Base-by-base conservation (phyloP, 2,888 invertebrate genomes). In the Philereme vetulata region DNA sequence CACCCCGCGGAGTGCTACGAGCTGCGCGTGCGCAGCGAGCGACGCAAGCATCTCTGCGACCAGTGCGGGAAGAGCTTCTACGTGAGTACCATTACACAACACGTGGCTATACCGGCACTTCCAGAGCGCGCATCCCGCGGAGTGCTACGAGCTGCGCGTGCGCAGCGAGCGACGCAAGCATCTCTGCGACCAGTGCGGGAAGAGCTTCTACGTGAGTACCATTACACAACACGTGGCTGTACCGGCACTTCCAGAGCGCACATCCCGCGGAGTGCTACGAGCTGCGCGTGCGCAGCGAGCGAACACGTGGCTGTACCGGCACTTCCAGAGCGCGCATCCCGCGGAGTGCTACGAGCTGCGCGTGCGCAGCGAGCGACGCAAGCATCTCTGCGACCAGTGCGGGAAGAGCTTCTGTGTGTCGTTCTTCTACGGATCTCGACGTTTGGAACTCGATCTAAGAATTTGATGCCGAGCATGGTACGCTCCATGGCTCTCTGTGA, bases 181-280 rank as follows among this genome's bases (percentile, higher is more conserved):
- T 21, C 54, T 64, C 9, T 64, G 64, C 9, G 57, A 63, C 34
- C 48, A 50, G 32, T 63, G 63, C 48, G 63, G 63, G 44, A 63
- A 63, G 33, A 53, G 59, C 6, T 63, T 56, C 42, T 10, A 51
- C 0, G 64, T 64, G 7, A 63, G 62, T 42, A 42, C 9, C 21
- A 21, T 21, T 21, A 21, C 21, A 21, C 21, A 21, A 21, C 21
- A 21, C 21, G 5, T 44, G 44, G 64, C 1, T 38, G 53, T 0
- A 32, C 38, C 56, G 58, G 52, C 64, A 61, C 21, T 64, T 56
- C 51, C 38, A 21, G 4, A 11, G 35, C 0, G 64, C 50, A 1
- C 64, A 64, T 4, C 64, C 64, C 0, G 36, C 21, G 4, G 58
- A 56, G n/a, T 9, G 5, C 3, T 52, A 59, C 58, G 21, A 21